A percentile compares a stretch with the other conserved stretches of the same genome.
phyloP scores from a whole-genome alignment of 2,797 vertebrate genomes.

The Manis crassicaudata region DNA sequence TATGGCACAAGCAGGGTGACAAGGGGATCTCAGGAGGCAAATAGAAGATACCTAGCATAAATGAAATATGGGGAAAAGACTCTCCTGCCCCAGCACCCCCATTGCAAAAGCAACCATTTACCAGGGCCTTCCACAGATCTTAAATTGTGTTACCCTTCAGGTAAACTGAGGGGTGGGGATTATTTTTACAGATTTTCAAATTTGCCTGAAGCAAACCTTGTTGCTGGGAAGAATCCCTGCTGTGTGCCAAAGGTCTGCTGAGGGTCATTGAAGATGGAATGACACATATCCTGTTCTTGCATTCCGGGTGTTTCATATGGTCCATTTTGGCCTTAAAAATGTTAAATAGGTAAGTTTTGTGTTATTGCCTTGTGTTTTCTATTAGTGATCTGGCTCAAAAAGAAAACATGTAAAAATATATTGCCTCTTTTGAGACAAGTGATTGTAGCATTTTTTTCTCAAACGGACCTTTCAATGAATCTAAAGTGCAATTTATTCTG shows the following conservation, averaged over 20 bases:
- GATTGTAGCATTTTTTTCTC: conserved; percentile 22
- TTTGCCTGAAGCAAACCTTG: background rate
- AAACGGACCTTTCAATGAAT: background rate
- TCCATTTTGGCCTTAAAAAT: conserved; percentile 51
- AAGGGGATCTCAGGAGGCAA: background rate
- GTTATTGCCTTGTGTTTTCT: conserved; percentile 60
- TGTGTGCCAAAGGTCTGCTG: background rate
- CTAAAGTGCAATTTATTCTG: background rate
- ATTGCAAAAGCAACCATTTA: background rate
- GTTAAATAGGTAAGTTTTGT: background rate
- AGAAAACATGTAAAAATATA: conserved; percentile 41
- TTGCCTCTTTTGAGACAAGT: conserved; percentile 45
- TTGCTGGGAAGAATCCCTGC: background rate
- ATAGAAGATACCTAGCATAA: background rate
- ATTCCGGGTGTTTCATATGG: background rate
- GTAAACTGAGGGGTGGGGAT: background rate
- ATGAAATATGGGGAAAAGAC: background rate
- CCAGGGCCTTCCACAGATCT: background rate
- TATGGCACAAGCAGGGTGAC: no score
- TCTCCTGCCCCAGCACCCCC: background rate
- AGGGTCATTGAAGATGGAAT: background rate
- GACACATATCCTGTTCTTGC: background rate
- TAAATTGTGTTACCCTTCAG: background rate
- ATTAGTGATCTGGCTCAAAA: conserved; percentile 55
- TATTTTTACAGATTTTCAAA: background rate